Conservation (phyloP, 2,797 vertebrate species). For the Lepus townsendii region DNA sequence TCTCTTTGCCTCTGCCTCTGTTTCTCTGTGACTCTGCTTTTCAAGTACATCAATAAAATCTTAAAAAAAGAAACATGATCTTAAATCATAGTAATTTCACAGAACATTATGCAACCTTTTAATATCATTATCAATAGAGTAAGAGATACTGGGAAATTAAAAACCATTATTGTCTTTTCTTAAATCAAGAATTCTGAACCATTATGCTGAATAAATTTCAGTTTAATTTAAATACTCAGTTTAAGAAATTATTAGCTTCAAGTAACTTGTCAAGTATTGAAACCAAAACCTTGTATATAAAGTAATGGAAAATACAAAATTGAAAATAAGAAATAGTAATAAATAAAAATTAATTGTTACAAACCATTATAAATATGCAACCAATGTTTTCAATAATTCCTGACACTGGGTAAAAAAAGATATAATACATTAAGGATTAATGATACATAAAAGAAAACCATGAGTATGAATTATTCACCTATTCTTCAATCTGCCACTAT, state of each 20-base stretch:
- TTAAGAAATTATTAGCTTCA: not conserved
- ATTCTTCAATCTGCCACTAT: too few species aligned
- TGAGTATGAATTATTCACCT: not conserved
- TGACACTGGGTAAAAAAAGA: not conserved
- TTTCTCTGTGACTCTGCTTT: too few species aligned
- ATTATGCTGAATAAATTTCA: constrained; percentile 30
- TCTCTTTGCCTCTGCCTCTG: too few species aligned
- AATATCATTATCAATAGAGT: not conserved
- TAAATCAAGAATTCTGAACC: not conserved
- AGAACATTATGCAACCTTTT: not conserved
- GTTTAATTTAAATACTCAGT: not conserved
- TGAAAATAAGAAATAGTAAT: not conserved
- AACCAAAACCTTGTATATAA: not conserved
- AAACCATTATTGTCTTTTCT: not conserved
- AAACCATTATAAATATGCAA: not conserved
- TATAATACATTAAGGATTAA: not conserved
- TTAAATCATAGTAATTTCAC: not conserved
- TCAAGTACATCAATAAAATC: too few species aligned
- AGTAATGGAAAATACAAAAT: not conserved
- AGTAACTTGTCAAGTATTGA: not conserved
- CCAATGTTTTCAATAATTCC: not conserved
- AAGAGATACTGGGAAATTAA: not conserved
- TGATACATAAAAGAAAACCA: not conserved
- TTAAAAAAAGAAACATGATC: not conserved
- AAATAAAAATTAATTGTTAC: not conserved